Evolutionary conservation across 1,140 invertebrate species (phyloP), one percentile per base, ranked within the genome.

Genomic region (Heliconius congener): DNA sequence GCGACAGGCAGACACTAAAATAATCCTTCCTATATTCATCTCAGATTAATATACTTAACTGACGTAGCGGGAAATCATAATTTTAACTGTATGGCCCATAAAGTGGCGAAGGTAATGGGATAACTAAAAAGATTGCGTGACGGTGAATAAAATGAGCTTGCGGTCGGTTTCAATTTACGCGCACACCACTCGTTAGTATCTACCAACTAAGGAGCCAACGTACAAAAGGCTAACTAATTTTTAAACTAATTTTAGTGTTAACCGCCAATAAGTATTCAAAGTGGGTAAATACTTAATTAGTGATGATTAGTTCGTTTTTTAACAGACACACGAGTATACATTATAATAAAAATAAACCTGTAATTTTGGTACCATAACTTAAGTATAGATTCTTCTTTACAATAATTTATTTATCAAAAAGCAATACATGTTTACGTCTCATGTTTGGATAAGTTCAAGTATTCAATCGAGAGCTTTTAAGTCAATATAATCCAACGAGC

Each of bases 111-210:
- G 78, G 76, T 88, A 87, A 87, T 85, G 77, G 83, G 83, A 82
- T 77, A 80, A 74, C 79, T 77, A 75, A 83, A 85, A 84, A 87
- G 84, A 87, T 90, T 87, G 86, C 86, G 87, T 91, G 87, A 91
- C 84, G 85, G 79, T 80, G 86, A 88, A 90, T 89, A 85, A 89
- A 89, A 89, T 87, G 84, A 90, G 83, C 85, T 85, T 90, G 91
- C 83, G 90, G 90, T 91, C 81, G 79, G 80, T 84, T 91, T 88
- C 89, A 91, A 93, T 91, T 91, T 91, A 86, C 88, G 83, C 86
- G 84, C 81, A 82, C 83, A 85, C 86, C 81, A 82, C 88, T 91
- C 86, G 89, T 91, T 88, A 90, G 86, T 76, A 3, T 0, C 30
- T 34, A 79, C 70, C 71, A 73, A 77, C 74, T 79, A 78, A 82